These are phyloP conservation scores for Myzus persicae DNA, from an alignment of 1,140 invertebrate genomes.

Conservation along the genomic window DNA sequence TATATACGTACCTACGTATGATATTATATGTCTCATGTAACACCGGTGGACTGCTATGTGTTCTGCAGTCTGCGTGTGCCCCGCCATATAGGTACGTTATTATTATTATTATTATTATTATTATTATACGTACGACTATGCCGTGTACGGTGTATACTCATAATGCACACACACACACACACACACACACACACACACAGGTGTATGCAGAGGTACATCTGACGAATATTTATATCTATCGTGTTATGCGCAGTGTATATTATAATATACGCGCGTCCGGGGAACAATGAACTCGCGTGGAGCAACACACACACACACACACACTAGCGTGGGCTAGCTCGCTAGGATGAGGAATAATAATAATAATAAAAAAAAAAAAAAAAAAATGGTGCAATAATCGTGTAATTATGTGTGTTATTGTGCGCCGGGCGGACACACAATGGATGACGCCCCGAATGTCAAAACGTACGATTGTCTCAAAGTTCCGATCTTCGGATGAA, in stretches of 20 bases:
- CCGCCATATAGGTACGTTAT: background rate
- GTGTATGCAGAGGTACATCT: background rate
- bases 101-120: background rate
- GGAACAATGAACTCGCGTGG: slow-evolving; percentile 49
- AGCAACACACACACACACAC: background rate
- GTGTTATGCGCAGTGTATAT: slow-evolving; percentile 4
- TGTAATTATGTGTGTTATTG: slow-evolving; percentile 51
- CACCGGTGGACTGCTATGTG: background rate
- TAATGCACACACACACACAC: background rate
- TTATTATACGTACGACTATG: background rate
- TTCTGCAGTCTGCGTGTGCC: background rate
- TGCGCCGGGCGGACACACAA: slow-evolving; percentile 37
- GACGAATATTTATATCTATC: slow-evolving; percentile 42
- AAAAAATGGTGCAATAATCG: slow-evolving; percentile 56
- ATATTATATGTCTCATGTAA: background rate
- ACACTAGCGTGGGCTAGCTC: slow-evolving; percentile 36
- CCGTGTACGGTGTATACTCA: background rate
- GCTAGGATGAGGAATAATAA: slow-evolving; percentile 18
- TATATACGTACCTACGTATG: too few species aligned
- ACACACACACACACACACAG: background rate
- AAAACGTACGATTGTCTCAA: slow-evolving; percentile 51
- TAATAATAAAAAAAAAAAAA: slow-evolving; percentile 1
- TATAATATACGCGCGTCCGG: slow-evolving; percentile 22
- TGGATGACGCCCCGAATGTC: slow-evolving; percentile 54
- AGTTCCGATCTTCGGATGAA: slow-evolving; percentile 33